Base-by-base conservation (phyloP, 1,140 invertebrate species). In the Orussus abietinus region DNA sequence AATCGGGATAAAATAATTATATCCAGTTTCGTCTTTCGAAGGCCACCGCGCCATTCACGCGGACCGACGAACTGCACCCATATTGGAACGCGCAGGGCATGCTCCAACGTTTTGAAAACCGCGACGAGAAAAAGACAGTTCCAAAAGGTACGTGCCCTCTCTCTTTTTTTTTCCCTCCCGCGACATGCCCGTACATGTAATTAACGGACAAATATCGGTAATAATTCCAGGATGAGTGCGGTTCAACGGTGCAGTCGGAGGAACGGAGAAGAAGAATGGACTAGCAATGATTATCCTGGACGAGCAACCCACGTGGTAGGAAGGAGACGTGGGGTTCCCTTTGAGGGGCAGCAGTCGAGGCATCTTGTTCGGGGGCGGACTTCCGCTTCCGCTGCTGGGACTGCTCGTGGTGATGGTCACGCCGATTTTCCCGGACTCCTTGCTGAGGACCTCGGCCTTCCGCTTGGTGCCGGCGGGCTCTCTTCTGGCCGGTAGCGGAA, bases 361-460 rank as follows among this genome's bases (percentile, higher is more conserved):
- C 18, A 79, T 68, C 64, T 81, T 77, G 38, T 61, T 77, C 1
- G 72, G 67, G n/a, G 78, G 75, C 28, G 75, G 67, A 38, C 75
- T 77, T 25, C 74, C 64, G 51, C 66, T 67, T 40, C 74, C 60
- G 64, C 77, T 78, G 53, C 79, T 77, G 14, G 85, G 80, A 62
- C 78, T 80, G 37, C 81, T 83, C 38, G 86, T 90, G 5, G 84
- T 87, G 38, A 91, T 92, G 10, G 88, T 91, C 13, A 91, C 87
- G 26, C 89, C 89, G 50, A 91, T 90, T 72, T 90, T 92, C 1
- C 89, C 89, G 3, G 87, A 90, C 64, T 90, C 87, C 47, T 85
- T 84, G 28, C 81, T 84, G 1, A 90, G 73, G 1, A 90, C 87
- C 51, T 90, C 87, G 0, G 86, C 88, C 69, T 91, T 91, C 40